phyloP scores from a whole-genome alignment of 2,797 vertebrate genomes.

The Botia almorhae region DNA sequence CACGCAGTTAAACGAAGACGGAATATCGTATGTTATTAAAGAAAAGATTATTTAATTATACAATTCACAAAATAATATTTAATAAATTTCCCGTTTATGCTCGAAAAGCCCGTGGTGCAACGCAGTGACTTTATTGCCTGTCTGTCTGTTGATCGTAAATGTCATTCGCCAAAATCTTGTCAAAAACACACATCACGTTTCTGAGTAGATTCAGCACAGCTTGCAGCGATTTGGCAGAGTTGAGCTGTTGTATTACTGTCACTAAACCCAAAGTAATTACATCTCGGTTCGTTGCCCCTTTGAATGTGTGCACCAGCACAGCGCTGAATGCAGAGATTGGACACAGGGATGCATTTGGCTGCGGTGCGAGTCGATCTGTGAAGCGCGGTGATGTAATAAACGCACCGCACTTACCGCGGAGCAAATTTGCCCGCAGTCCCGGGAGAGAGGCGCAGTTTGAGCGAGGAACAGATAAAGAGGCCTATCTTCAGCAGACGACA shows the following conservation, averaged over 20 bases:
- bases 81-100: not conserved
- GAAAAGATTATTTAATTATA: not conserved
- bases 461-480: conserved; percentile 53
- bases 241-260: conserved; percentile 21
- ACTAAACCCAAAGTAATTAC: conserved; percentile 41
- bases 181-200: conserved; percentile 7
- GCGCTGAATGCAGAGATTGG: conserved; percentile 2
- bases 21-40: not conserved
- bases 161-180: not conserved
- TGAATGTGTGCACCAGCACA: not conserved
- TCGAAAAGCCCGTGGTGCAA: not conserved
- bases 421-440: conserved; percentile 34
- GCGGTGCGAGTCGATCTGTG: conserved; percentile 26
- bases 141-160: too few relatives aligned
- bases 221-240: conserved; percentile 13
- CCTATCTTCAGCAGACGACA: conserved; percentile 49
- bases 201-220: conserved; percentile 15
- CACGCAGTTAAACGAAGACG: not conserved
- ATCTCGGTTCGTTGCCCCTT: conserved; percentile 26
- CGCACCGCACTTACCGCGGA: conserved; percentile 12
- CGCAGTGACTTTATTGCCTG: not conserved
- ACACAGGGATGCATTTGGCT: conserved; percentile 25
- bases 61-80: not conserved
- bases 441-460: conserved; percentile 45
- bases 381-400: conserved; percentile 28